Base-by-base conservation (phyloP, 2,888 invertebrate species). In the Diachrysia chrysitis region DNA sequence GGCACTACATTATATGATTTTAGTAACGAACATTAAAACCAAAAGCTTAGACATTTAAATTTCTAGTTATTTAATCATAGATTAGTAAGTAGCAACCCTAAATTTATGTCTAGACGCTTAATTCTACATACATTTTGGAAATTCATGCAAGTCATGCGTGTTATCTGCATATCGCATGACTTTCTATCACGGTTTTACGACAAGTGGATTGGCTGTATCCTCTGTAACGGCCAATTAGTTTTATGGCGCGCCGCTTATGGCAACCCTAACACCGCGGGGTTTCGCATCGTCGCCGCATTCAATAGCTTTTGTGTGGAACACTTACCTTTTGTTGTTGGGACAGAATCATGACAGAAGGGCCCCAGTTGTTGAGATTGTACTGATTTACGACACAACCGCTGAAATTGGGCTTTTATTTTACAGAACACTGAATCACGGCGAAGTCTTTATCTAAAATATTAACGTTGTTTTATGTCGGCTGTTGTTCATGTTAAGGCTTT, bases 271-370 rank as follows among this genome's bases (percentile, higher is more conserved):
- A 68, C 68, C 72, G 57, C 64, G 66, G 68, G 75, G 79, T 69
- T 78, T 81, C 80, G 87, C 83, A 76, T 81, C 80, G 71, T 82
- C 79, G 78, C 80, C 81, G 82, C 85, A 86, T 85, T 89, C 85
- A 89, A 90, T 88, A 86, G 88, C 87, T 83, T 87, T 90, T 90
- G 87, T 89, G 81, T 70, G 83, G 83, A 82, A 85, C 84, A 85
- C 88, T 88, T 87, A 85, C 89, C 91, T 90, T 87, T 91, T 91
- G 91, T 91, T 89, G 82, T 83, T 71, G 76, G 78, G 83, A 85
- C 88, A 84, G 83, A 82, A 80, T 77, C 87, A 84, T 86, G 89
- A 87, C 88, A 88, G 84, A 90, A 87, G 83, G n/a, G 59, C 79
- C 68, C 83, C 81, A 76, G 83, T 81, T 84, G 82, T 75, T 81